Evolutionary conservation across 1,140 invertebrate species (phyloP), one percentile per base, ranked within the genome.

Genomic region (Drosophila punjabiensis): DNA sequence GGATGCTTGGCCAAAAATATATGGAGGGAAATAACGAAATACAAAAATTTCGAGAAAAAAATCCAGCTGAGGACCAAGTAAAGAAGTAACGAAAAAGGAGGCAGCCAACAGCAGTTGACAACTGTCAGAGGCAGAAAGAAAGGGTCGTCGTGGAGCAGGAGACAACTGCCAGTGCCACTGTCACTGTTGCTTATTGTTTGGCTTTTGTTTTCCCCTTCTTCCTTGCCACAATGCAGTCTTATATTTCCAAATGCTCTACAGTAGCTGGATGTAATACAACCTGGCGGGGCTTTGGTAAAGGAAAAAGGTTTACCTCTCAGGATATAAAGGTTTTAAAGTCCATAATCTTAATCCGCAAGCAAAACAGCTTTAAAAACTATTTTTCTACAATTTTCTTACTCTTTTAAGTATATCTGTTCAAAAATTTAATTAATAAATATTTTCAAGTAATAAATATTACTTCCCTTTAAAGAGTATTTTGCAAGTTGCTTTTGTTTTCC

Each of bases 171-270:
- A 85, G 79, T 86, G 76, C 82, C 71, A 86, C 79, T 90, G 82
- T 86, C 69, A 82, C 69, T 90, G 86, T 86, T 90, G 86, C 82
- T 82, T 86, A 83, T 86, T 86, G 82, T 88, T 78, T 81, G 86
- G 80, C 82, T 76, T 79, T 90, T 87, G 85, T 87, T 81, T 69
- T 28, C 61, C 41, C 50, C 68, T 14, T 45, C 37, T 62, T 30
- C 24, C n/a, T 5, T n/a, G 20, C 35, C 33, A 35, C 47, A 68
- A 55, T 68, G 56, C 55, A 52, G 53, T 68, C 76, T 78, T 61
- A 41, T 78, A 56, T 61, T 39, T n/a, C 16, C 5, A 52, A 53
- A 75, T 75, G 32, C 71, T 16, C 71, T 74, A 43, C 47, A 53
- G 20, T 37, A 74, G 39, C 11, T n/a, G 24, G 14, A n/a, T 32